Evolutionary conservation across 2,113 vertebrate genomes (phyloP).

Genomic region (Tylochromis polylepis): DNA sequence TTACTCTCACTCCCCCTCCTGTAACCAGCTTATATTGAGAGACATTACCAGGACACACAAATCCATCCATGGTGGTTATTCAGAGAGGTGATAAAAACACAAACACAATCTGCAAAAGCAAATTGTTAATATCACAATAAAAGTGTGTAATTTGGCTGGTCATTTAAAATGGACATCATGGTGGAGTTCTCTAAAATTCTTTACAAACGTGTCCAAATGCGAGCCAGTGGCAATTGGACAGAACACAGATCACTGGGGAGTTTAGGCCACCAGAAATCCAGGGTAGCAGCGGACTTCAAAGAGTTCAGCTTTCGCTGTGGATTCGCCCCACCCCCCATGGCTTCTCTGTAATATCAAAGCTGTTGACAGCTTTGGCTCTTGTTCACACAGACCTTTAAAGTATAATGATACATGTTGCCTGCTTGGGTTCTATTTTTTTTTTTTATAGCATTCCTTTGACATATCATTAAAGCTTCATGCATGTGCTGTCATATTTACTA

Average conservation of each 20-base stretch:
- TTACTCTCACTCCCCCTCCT: neutral
- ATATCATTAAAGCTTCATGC: neutral
- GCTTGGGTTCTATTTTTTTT: neutral
- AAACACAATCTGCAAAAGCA: neutral
- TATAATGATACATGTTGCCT: conserved; percentile 10
- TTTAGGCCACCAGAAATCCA: neutral
- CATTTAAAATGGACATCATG: neutral
- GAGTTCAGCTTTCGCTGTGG: neutral
- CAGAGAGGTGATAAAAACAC: neutral
- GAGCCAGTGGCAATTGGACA: neutral
- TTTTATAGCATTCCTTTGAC: neutral
- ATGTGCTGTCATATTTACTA: neutral
- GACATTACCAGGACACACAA: neutral
- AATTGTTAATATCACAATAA: neutral
- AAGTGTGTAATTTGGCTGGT: rapidly evolving
- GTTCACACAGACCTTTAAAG: conserved; percentile 28
- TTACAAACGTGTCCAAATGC: neutral
- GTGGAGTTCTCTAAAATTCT: neutral
- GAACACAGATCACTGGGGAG: neutral
- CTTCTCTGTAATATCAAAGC: conserved; percentile 13
- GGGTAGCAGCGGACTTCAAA: conserved; percentile 6
- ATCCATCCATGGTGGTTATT: neutral
- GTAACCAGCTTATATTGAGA: neutral
- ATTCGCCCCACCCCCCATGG: neutral
- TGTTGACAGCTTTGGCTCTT: conserved; percentile 22